Evolutionary conservation across 1,140 invertebrate genomes (phyloP).

Genomic region (Thrips palmi): DNA sequence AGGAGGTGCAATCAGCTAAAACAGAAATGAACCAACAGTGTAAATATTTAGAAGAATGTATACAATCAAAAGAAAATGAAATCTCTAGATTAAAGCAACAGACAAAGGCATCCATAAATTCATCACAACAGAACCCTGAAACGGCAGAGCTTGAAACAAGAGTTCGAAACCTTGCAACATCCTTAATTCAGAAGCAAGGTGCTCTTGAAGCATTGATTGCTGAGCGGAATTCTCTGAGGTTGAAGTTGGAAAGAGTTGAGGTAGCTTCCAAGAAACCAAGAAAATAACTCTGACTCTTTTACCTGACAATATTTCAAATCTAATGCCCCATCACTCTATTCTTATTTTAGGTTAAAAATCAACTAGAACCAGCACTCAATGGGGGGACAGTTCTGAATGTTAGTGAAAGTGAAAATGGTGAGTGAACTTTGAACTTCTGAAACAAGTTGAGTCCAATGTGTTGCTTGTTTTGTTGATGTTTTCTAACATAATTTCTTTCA

Average conservation of each 20-base stretch:
- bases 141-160: conserved; percentile 45
- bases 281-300: conserved; percentile 22
- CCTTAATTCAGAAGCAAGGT: conserved; percentile 62
- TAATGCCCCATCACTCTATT: too few species aligned
- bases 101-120: too few species aligned
- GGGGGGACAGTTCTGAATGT: conserved; percentile 29
- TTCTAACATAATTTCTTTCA: conserved; percentile 21
- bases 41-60: too few species aligned
- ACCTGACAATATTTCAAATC: too few species aligned
- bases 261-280: conserved; percentile 24
- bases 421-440: conserved; percentile 10
- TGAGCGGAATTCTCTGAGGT: conserved; percentile 55
- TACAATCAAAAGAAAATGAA: too few species aligned
- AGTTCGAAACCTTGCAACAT: conserved; percentile 51
- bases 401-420: conserved; percentile 45
- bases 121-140: too few species aligned
- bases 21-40: too few species aligned
- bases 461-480: conserved; percentile 15
- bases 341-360: too few species aligned
- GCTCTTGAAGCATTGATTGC: conserved; percentile 54
- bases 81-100: too few species aligned
- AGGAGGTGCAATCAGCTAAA: too few species aligned
- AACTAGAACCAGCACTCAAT: conserved; percentile 15
- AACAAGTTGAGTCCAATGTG: neutral
- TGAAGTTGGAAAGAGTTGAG: conserved; percentile 66